Evolutionary conservation across 2,888 invertebrate genomes (phyloP).

Genomic region (Coelogynopora nodosa): DNA sequence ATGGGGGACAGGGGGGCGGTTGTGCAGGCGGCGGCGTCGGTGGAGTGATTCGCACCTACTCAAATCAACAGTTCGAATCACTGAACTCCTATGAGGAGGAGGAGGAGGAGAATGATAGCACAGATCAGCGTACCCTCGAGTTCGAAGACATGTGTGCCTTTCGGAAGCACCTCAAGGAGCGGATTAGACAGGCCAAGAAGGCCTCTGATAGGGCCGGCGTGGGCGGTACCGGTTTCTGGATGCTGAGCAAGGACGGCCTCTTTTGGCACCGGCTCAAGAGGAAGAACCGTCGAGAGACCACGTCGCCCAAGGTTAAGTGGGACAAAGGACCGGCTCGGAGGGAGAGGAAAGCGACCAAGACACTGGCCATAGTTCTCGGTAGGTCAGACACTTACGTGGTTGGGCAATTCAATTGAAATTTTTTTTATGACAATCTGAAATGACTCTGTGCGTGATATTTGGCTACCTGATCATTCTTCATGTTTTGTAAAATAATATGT

Average conservation of each 20-base stretch:
- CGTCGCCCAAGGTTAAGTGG: neutral
- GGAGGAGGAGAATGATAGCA: neutral
- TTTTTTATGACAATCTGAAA: too few relatives aligned
- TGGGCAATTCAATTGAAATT: too few relatives aligned
- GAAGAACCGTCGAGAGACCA: neutral
- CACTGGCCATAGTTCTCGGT: conserved; percentile 91
- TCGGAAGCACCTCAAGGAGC: neutral
- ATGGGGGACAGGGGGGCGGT: neutral
- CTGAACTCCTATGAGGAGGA: neutral
- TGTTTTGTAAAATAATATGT: too few relatives aligned
- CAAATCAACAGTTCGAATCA: neutral
- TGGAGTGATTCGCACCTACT: neutral
- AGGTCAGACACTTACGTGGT: too few relatives aligned
- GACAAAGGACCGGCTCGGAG: conserved; percentile 44
- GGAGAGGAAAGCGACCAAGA: conserved; percentile 91
- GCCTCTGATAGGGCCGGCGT: neutral
- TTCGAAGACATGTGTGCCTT: neutral
- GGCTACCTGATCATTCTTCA: too few relatives aligned
- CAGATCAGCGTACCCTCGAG: neutral
- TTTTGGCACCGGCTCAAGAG: neutral
- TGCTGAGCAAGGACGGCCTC: neutral
- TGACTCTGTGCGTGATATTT: too few relatives aligned
- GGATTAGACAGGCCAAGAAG: neutral
- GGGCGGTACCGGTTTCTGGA: neutral
- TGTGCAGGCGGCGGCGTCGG: neutral